Base-by-base conservation (phyloP, 1,140 invertebrate species). In the Whitmania pigra region DNA sequence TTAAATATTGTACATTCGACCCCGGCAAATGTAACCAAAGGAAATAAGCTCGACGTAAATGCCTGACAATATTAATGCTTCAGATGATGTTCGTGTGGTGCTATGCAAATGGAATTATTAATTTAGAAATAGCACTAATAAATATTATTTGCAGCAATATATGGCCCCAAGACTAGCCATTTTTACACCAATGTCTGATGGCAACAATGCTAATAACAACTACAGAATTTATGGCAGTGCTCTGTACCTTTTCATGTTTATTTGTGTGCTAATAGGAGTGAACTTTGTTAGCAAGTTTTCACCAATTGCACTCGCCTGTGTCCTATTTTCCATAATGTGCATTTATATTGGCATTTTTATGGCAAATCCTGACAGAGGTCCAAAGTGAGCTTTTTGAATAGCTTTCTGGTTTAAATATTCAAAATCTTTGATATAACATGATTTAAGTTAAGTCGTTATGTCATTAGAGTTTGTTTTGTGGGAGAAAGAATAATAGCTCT, bases 241-340 rank as follows among this genome's bases (percentile, higher is more conserved):
- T 53, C 83, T 99, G 53, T 87, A 99, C 3, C 78, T 92, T 55
- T 82, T 97, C 63, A 93, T 99, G 87, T 91, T 92, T 25, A 86
- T 89, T 54, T 93, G 98, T 77, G 96, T 99, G 67, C 97, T 93
- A 81, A 84, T 98, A 70, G 97, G 97, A 25, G 95, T 99, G 17
- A 92, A 91, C 78, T 97, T 99, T 80, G 97, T 99, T 76, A 98
- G 97, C 86, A 98, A 97, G 85, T 96, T 99, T 80, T 96, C 96
- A 15, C 89, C 94, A 0, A 86, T 99, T 25, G 95, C 95, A 49
- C 86, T 99, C 68, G 89, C 91, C 72, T 97, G 94, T 83, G 97
- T 99, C 73, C 89, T 99, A 75, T 84, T 94, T 20, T 98, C 95
- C 74, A 99, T 99, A 78, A 78, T 94, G 22, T 90, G 92, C 67